phyloP scores from a whole-genome alignment of 1,140 invertebrate species.

The Rhizoglyphus robini region DNA sequence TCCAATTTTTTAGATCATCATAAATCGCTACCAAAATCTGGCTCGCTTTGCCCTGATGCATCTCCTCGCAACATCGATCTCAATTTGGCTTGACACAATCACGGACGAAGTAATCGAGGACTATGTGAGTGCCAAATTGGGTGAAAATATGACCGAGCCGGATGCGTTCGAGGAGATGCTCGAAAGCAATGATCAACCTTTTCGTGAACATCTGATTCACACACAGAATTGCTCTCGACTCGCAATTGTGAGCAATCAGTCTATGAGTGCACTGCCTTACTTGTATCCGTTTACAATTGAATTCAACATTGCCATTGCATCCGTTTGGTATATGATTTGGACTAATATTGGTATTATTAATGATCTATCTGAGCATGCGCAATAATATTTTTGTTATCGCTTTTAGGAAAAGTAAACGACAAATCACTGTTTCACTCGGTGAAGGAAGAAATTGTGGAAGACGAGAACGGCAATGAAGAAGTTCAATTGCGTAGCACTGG shows the following conservation, averaged over 20 bases:
- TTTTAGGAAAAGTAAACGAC: slow-evolving; percentile 7
- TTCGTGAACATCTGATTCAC: not conserved
- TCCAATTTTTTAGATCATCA: no score
- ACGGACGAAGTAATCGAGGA: slow-evolving; percentile 49
- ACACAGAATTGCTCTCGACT: slow-evolving; percentile 12
- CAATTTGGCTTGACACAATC: slow-evolving; percentile 57
- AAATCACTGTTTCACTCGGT: slow-evolving; percentile 16
- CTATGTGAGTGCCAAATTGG: slow-evolving; percentile 20
- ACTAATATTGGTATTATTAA: slow-evolving; percentile 55
- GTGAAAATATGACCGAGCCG: not conserved
- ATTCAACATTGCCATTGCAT: slow-evolving; percentile 56
- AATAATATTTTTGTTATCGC: no score
- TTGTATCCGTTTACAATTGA: slow-evolving; percentile 58
- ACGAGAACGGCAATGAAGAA: slow-evolving; percentile 23
- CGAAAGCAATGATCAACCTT: not conserved
- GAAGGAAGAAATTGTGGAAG: slow-evolving; percentile 23
- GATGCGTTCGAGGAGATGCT: not conserved
- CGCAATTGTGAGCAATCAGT: slow-evolving; percentile 22
- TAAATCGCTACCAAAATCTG: slow-evolving; percentile 42
- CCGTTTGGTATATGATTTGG: slow-evolving; percentile 56
- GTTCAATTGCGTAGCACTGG: slow-evolving; percentile 35
- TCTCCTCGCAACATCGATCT: slow-evolving; percentile 51
- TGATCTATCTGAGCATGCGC: no score
- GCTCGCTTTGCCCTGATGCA: slow-evolving; percentile 56
- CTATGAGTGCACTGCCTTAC: slow-evolving; percentile 34